These are phyloP conservation scores for Eubasilissa splendida DNA, from an alignment of 2,888 invertebrate species.

Conservation along the genomic window DNA sequence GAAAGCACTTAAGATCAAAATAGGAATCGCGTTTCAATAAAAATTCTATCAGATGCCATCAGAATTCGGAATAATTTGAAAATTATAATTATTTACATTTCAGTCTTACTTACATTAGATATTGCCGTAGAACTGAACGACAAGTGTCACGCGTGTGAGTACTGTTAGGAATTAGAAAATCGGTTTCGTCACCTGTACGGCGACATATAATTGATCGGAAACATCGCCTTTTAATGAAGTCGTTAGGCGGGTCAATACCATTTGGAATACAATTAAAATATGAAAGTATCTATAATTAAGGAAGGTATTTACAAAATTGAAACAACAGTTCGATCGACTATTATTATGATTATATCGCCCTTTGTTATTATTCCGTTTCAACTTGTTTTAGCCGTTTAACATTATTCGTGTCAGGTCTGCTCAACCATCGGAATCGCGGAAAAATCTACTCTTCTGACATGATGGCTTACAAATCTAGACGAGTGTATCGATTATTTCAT, in stretches of 20 bases:
- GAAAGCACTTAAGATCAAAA: slow-evolving; percentile 16
- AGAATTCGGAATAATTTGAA: too few relatives aligned
- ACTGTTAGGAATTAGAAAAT: too few relatives aligned
- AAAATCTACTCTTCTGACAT: too few relatives aligned
- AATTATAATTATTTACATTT: too few relatives aligned
- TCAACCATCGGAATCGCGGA: too few relatives aligned
- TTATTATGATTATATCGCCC: slow-evolving; percentile 19
- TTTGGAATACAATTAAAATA: neutral
- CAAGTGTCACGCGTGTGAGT: too few relatives aligned
- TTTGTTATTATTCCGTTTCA: slow-evolving; percentile 23
- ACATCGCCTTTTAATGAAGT: slow-evolving; percentile 37
- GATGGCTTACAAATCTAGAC: too few relatives aligned
- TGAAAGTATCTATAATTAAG: neutral
- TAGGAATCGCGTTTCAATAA: slow-evolving; percentile 21
- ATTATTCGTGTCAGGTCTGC: neutral
- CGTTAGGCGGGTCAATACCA: neutral
- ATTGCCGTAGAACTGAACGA: too few relatives aligned
- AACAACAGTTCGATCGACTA: slow-evolving; percentile 3
- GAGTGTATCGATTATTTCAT: too few relatives aligned
- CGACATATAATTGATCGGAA: slow-evolving; percentile 27
- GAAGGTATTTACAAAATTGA: slow-evolving; percentile 23
- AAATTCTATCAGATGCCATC: neutral
- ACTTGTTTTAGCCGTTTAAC: slow-evolving; percentile 12
- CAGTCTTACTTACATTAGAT: too few relatives aligned
- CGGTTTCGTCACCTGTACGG: neutral